Base-by-base conservation (phyloP, 2,113 vertebrate genomes). In the Paraplagusia blochii region DNA sequence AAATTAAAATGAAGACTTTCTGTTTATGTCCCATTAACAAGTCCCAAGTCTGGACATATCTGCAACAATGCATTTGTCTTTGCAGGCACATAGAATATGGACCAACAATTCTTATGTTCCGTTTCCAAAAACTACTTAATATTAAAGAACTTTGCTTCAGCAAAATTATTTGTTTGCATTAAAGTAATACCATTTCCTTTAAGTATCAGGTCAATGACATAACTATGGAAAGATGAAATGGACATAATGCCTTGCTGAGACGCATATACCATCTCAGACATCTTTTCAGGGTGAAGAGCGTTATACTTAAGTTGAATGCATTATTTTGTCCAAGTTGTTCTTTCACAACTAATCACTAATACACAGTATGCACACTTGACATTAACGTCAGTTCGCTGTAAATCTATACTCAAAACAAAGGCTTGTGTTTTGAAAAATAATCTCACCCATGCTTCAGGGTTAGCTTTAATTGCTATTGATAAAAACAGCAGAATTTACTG, bases 391-490 rank as follows among this genome's bases (percentile, higher is more conserved):
- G 1, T 5, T 46, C 7, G 47, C 14, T 58, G n/a, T n/a, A 58
- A 43, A 43, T 55, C 48, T 4, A 47, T 58, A 48, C 1, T 44
- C 2, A 22, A 34, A 45, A 17, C 19, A 1, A 44, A n/a, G 45
- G 4, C 10, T 17, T 15, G 0, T 8, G 18, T n/a, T 18, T 43
- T 15, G n/a, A 4, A 36, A n/a, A 58, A 18, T 53, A 51, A 40
- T 61, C n/a, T 45, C 1, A 63, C 48, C 2, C 12, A 29, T 42
- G 6, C 13, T 8, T 52, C 34, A 22, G 35, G 22, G 35, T 56
- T 56, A 44, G 2, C 36, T 44, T 33, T 42, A 34, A 58, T 75
- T 49, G 13, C 35, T 44, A 50, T 44, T 58, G 51, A 57, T 48
- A 4, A 33, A 45, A 54, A 17, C 4, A 33, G 13, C 29, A 38